A percentile compares a stretch with the other conserved stretches of the same genome.
These are phyloP conservation scores for Nymphalis c-album DNA, from an alignment of 2,888 invertebrate genomes.

Conservation along the genomic window DNA sequence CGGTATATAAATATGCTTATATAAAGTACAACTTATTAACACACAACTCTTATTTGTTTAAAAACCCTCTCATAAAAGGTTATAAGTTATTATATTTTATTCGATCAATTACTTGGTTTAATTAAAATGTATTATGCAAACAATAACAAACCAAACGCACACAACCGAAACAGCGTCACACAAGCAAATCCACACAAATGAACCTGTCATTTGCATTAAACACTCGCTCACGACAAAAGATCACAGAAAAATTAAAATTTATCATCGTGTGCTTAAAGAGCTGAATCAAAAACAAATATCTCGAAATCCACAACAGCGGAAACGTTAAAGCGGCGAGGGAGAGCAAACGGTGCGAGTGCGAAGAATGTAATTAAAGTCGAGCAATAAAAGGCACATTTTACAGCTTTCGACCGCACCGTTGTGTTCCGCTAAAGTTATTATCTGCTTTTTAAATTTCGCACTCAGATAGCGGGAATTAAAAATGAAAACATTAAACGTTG, in stretches of 20 bases:
- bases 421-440: conserved; percentile 67
- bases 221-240: neutral
- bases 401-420: conserved; percentile 63
- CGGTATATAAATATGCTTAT: no score
- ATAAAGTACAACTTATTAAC: no score
- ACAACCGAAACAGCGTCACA: neutral
- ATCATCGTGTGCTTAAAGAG: neutral
- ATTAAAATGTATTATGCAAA: neutral
- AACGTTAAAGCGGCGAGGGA: conserved; percentile 52
- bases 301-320: conserved; percentile 44
- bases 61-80: no score
- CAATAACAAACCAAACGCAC: neutral
- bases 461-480: conserved; percentile 67
- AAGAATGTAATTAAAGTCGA: conserved; percentile 73
- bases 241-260: neutral
- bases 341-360: conserved; percentile 48
- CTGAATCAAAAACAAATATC: conserved; percentile 17
- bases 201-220: neutral
- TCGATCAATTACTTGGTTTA: no score
- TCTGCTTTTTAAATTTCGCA: conserved; percentile 72
- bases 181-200: neutral
- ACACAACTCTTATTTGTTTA: no score
- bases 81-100: no score
- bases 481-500: conserved; percentile 69
- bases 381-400: conserved; percentile 71